Conservation (phyloP, 1,140 invertebrate genomes). For the Acromyrmex charruanus region DNA sequence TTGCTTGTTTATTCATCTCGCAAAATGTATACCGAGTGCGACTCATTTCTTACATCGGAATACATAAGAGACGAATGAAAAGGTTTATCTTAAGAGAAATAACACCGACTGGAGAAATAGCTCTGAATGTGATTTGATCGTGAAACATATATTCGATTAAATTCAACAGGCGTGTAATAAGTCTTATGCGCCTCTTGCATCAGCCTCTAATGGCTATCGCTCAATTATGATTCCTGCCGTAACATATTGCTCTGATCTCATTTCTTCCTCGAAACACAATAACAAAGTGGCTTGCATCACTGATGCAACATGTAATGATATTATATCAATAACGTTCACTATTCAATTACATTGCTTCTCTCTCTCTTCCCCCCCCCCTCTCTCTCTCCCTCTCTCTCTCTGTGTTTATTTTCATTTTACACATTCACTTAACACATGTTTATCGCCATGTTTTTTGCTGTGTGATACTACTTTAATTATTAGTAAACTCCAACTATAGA, state of each 20-base stretch:
- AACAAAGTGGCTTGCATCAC: slow-evolving; percentile 23
- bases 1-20: slow-evolving; percentile 34
- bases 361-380: too few relatives aligned
- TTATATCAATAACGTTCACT: neutral
- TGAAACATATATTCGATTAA: slow-evolving; percentile 22
- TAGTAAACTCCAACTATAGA: neutral
- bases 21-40: slow-evolving; percentile 11
- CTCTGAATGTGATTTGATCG: slow-evolving; percentile 19
- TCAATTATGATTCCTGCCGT: slow-evolving; percentile 16
- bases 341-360: slow-evolving; percentile 21
- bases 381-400: too few relatives aligned
- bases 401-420: slow-evolving; percentile 27
- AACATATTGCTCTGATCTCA: slow-evolving; percentile 1
- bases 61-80: slow-evolving; percentile 13
- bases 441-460: neutral
- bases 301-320: neutral
- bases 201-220: slow-evolving; percentile 7
- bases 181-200: neutral
- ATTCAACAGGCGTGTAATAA: slow-evolving; percentile 29
- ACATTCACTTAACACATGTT: neutral
- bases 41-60: slow-evolving; percentile 4
- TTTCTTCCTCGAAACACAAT: slow-evolving; percentile 10
- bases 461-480: slow-evolving; percentile 14
- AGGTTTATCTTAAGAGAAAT: slow-evolving; percentile 21
- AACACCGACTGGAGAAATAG: slow-evolving; percentile 19